phyloP scores from a whole-genome alignment of 2,888 invertebrate genomes.

The Cosmorhoe ocellata region DNA sequence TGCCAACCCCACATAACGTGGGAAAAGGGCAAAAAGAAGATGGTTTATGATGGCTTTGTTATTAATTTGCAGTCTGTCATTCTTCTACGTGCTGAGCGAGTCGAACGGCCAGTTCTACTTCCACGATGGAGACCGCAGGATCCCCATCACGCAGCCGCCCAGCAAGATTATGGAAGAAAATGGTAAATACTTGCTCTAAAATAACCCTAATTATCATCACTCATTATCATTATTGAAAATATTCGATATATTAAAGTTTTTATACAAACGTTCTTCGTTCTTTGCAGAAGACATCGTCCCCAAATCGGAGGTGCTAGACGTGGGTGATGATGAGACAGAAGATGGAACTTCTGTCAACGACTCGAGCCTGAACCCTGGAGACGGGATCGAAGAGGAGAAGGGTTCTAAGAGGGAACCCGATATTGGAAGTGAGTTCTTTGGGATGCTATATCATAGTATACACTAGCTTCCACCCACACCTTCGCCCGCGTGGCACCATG shows the following conservation, averaged over 20 bases:
- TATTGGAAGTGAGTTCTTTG: constrained; percentile 47
- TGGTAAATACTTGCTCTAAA: constrained; percentile 3
- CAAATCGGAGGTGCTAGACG: constrained; percentile 13
- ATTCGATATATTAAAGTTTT: too few species aligned
- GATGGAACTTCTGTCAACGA: constrained; percentile 10
- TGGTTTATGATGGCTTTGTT: too few species aligned
- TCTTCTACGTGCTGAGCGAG: constrained; percentile 73
- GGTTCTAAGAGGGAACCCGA: constrained; percentile 36
- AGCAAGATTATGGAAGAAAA: constrained; percentile 12
- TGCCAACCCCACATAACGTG: too few species aligned
- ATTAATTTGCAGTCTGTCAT: constrained; percentile 57
- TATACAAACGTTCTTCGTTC: too few species aligned
- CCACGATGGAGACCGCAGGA: constrained; percentile 69
- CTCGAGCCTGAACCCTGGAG: neutral
- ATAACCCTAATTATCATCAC: too few species aligned
- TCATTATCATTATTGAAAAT: too few species aligned
- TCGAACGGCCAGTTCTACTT: constrained; percentile 74
- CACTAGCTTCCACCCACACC: too few species aligned
- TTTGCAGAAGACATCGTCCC: constrained; percentile 10
- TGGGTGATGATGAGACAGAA: constrained; percentile 14
- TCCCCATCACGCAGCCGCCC: constrained; percentile 56
- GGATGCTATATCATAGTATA: neutral
- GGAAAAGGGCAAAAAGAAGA: too few species aligned
- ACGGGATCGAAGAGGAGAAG: constrained; percentile 7
- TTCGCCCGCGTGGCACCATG: too few species aligned